phyloP scores from a whole-genome alignment of 35 echinoderm and acorn worm species.

The Chiridota heheva region DNA sequence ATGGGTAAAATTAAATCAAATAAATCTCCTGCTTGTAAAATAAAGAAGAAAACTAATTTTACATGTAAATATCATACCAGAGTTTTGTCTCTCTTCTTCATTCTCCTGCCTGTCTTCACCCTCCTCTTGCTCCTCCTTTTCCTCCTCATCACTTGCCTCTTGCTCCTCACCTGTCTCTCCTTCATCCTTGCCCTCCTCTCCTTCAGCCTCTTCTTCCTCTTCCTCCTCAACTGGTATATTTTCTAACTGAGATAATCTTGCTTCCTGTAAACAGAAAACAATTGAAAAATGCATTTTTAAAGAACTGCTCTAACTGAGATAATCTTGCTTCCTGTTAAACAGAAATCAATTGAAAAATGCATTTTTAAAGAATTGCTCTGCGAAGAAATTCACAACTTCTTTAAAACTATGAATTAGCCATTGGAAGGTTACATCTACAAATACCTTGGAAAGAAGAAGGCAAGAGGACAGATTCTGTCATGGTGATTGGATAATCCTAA shows the following conservation, averaged over 20 bases:
- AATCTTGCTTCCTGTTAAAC: constrained; percentile 70
- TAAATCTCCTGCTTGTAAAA: background rate
- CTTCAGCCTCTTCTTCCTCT: constrained; percentile 72
- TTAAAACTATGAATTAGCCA: background rate
- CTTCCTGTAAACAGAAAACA: constrained; percentile 38
- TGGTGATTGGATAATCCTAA: too few relatives aligned
- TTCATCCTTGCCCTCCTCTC: constrained; percentile 12
- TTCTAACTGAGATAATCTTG: constrained; percentile 84
- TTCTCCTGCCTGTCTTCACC: constrained; percentile 44
- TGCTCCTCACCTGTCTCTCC: constrained; percentile 30
- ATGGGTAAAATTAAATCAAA: too few relatives aligned
- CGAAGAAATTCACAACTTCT: background rate
- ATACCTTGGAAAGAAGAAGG: too few relatives aligned
- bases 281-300: background rate
- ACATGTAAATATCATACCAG: background rate
- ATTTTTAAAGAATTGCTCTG: constrained; percentile 1
- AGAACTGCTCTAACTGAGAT: constrained; percentile 60
- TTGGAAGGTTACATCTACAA: too few relatives aligned
- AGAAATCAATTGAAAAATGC: background rate
- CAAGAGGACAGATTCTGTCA: too few relatives aligned
- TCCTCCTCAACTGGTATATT: constrained; percentile 83
- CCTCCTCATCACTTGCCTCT: constrained; percentile 23
- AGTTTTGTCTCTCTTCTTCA: constrained; percentile 33
- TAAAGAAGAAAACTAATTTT: too few relatives aligned
- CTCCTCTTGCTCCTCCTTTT: constrained; percentile 42